Base-by-base conservation (phyloP, 37 sponge, comb jelly and placozoan species). In the Cladorhizidae sp. region DNA sequence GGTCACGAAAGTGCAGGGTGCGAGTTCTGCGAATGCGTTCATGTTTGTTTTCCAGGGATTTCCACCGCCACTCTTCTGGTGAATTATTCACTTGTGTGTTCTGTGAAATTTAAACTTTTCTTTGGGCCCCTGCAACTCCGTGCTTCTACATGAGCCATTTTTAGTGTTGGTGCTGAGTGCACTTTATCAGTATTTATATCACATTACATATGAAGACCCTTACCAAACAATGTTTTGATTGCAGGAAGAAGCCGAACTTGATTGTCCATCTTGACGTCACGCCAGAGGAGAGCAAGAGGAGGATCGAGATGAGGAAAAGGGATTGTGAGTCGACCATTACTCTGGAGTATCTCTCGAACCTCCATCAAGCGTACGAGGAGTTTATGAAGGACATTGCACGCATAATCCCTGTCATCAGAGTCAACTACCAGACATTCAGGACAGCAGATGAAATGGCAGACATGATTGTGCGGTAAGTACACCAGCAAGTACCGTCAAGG, bases 161-260 rank as follows among this genome's bases (percentile, higher is more conserved):
- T n/a, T n/a, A n/a, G n/a, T n/a, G n/a, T n/a, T n/a, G n/a, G n/a
- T n/a, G n/a, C n/a, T n/a, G n/a, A n/a, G n/a, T n/a, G n/a, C n/a
- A n/a, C n/a, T n/a, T n/a, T n/a, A n/a, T n/a, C n/a, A n/a, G n/a
- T n/a, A n/a, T n/a, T n/a, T n/a, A n/a, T n/a, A n/a, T n/a, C n/a
- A n/a, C n/a, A n/a, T n/a, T n/a, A 31, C 39, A 36, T 29, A 2
- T 28, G 33, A 36, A 3, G 75, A 29, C 69, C 36, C 29, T 72
- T 28, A 14, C 38, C 49, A 12, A 45, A n/a, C n/a, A n/a, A n/a
- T n/a, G n/a, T n/a, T 38, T 32, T 71, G 25, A 14, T 8, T 89
- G 0, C 64, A 97, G 98, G 95, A 97, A 97, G 87, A 97, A 94
- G 82, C 98, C 98, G 1, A 97, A 97, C 82, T 71, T 97, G 45